phyloP scores from a whole-genome alignment of 2,888 invertebrate genomes.

The Mechanitis mazaeus region DNA sequence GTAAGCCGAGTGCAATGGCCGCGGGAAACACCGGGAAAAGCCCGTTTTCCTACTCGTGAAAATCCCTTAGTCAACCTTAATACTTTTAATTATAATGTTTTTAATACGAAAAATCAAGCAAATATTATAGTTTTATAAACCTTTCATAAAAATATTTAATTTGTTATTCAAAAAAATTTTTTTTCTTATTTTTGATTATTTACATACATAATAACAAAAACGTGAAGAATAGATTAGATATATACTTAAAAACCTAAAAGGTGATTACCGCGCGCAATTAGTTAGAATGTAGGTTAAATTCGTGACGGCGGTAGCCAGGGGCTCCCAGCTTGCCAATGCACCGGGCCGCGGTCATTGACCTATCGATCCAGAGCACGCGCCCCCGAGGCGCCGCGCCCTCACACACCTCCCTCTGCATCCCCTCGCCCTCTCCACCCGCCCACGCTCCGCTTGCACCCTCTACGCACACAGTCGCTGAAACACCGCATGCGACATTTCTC shows the following conservation, averaged over 20 bases:
- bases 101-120: no score
- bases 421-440: slow-evolving; percentile 36
- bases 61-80: slow-evolving; percentile 46
- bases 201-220: not conserved
- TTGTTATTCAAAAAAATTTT: no score
- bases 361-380: slow-evolving; percentile 70
- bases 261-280: slow-evolving; percentile 38
- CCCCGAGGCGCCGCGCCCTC: slow-evolving; percentile 56
- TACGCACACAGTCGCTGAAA: slow-evolving; percentile 44
- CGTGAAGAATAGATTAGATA: not conserved
- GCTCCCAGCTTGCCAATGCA: slow-evolving; percentile 63
- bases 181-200: no score
- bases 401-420: slow-evolving; percentile 22
- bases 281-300: slow-evolving; percentile 54
- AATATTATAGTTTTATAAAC: no score
- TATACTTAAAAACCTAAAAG: slow-evolving; percentile 18
- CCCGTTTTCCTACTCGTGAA: slow-evolving; percentile 46
- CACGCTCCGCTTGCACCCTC: slow-evolving; percentile 34
- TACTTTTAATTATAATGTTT: slow-evolving; percentile 22
- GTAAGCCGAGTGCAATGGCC: slow-evolving; percentile 74
- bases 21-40: slow-evolving; percentile 57
- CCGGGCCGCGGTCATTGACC: slow-evolving; percentile 71
- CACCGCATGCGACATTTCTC: slow-evolving; percentile 72
- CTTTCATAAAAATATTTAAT: no score
- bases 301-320: slow-evolving; percentile 42